Evolutionary conservation across 1,140 invertebrate species (phyloP), one percentile per base, ranked within the genome.

Genomic region (Planococcus citri): DNA sequence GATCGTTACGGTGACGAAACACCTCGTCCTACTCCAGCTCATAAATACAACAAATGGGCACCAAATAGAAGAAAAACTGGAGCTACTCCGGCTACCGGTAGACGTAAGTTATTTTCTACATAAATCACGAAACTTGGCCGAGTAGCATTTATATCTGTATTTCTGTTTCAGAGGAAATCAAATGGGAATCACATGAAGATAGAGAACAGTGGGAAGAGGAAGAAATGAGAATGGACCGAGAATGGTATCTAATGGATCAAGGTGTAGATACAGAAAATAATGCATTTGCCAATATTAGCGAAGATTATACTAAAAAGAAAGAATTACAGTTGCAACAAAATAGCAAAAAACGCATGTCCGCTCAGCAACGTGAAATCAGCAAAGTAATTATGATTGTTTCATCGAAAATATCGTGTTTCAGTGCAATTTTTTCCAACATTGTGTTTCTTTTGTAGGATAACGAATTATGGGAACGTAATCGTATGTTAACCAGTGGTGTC

Each of bases 401-500:
- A 9, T 38, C 41, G 41, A 51, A 37, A 9, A n/a, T 51, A n/a
- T 4, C 3, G 12, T 51, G 17, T 51, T 51, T 17, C 41, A 6
- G 3, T 51, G n/a, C 4, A 9, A 51, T 51, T 51, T 24, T 24
- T 25, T 64, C n/a, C n/a, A n/a, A n/a, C n/a, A n/a, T n/a, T n/a
- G n/a, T 64, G 17, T 25, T 27, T 64, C 10, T 64, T 10, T 79
- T 76, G 58, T 68, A 84, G 78, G 96, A 99, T 79, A 98, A 97
- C 78, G 95, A 98, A 77, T 81, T 97, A 38, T 99, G 97, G 97
- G 97, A 99, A 79, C 86, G 94, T 12, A 99, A 99, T 82, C 85
- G 97, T 72, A 96, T 99, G 92, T 82, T 98, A 10, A 95, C 94
- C 1, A 96, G 93, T 70, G 95, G 94, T 68, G 95, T 97, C 12